A percentile compares a stretch with the other conserved stretches of the same genome.
These are phyloP conservation scores for Marisa cornuarietis DNA, from an alignment of 1,140 invertebrate species.

Conservation along the genomic window DNA sequence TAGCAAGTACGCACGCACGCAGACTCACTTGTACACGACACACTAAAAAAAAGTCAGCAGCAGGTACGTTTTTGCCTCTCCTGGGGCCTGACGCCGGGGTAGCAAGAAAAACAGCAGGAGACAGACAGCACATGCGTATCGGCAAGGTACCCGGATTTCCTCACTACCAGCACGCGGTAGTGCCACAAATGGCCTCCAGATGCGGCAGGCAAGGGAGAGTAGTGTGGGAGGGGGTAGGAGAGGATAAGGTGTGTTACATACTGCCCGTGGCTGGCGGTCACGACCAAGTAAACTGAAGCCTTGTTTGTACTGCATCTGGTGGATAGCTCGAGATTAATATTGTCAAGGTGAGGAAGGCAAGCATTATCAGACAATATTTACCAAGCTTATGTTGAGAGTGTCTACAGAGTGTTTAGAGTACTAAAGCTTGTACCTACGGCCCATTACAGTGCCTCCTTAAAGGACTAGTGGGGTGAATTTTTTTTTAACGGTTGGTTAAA, in stretches of 20 bases:
- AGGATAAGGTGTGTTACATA: neutral
- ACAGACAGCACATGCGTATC: slow-evolving; percentile 3
- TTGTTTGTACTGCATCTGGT: neutral
- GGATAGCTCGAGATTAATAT: too few relatives aligned
- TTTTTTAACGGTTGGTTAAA: too few relatives aligned
- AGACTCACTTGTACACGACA: neutral
- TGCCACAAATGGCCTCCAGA: slow-evolving; percentile 4
- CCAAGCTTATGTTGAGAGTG: too few relatives aligned
- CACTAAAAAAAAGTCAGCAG: neutral
- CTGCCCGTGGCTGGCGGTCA: too few relatives aligned
- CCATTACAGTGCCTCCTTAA: too few relatives aligned
- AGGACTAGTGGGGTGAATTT: too few relatives aligned
- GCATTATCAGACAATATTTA: too few relatives aligned
- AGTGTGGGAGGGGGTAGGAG: neutral
- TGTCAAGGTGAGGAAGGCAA: too few relatives aligned
- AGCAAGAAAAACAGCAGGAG: slow-evolving; percentile 3
- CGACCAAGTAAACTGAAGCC: neutral
- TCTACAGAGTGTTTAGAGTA: too few relatives aligned
- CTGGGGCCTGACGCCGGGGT: neutral
- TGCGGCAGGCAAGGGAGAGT: neutral
- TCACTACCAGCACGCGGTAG: neutral
- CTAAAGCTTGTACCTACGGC: too few relatives aligned
- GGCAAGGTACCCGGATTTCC: slow-evolving; percentile 6
- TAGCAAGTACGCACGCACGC: slow-evolving; percentile 2
- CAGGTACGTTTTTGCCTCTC: neutral